These are phyloP conservation scores for Diabrotica virgifera DNA, from an alignment of 1,140 invertebrate genomes.

Conservation along the genomic window DNA sequence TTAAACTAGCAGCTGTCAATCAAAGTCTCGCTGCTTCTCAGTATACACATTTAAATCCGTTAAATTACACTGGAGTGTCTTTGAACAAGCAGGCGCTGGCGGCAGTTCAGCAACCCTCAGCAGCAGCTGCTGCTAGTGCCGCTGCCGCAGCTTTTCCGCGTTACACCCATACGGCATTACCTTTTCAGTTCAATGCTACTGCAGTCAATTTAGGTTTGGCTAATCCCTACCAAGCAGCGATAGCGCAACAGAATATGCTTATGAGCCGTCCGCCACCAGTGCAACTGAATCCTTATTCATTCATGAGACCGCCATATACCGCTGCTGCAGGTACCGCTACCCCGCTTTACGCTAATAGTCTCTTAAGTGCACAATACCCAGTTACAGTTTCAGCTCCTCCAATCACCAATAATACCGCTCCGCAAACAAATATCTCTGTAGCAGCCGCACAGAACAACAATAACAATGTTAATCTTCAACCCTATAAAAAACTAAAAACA, in stretches of 20 bases:
- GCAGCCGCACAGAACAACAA: conserved; percentile 49
- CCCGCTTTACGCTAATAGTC: conserved; percentile 46
- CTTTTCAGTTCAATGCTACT: conserved; percentile 33
- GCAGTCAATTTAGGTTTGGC: conserved; percentile 36
- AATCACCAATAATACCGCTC: conserved; percentile 37
- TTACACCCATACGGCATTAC: conserved; percentile 31
- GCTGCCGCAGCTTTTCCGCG: conserved; percentile 20
- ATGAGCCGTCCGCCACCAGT: conserved; percentile 57
- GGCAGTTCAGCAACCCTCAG: conserved; percentile 39
- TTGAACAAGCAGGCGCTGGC: conserved; percentile 61
- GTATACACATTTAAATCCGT: conserved; percentile 54
- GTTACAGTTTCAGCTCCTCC: conserved; percentile 43
- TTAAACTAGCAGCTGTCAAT: conserved; percentile 59
- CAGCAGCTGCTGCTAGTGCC: conserved; percentile 7
- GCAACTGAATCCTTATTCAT: conserved; percentile 52
- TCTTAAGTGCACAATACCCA: conserved; percentile 47
- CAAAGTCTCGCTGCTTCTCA: conserved; percentile 46
- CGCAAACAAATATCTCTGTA: conserved; percentile 39
- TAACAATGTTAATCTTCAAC: conserved; percentile 66
- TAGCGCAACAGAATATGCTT: conserved; percentile 56
- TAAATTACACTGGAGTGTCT: conserved; percentile 76
- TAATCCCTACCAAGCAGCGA: conserved; percentile 39
- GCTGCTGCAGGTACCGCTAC: conserved; percentile 45
- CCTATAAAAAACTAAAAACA: conserved; percentile 85
- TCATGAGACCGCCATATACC: conserved; percentile 35